Conservation (phyloP, 1,140 invertebrate genomes). For the Drosophila tristis region DNA sequence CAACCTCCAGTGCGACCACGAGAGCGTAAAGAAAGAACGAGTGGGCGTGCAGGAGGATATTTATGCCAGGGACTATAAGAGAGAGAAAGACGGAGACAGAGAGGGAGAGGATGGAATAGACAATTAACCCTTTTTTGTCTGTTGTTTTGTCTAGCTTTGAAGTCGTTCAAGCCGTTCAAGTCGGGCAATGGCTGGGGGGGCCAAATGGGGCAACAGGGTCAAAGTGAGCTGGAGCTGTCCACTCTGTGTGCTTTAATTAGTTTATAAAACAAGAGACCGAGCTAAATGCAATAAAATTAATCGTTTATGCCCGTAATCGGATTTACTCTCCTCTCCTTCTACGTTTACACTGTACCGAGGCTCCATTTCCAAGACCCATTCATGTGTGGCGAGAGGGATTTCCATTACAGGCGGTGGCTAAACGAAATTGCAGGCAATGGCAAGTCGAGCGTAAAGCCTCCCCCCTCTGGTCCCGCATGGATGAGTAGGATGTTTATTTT, state of each 20-base stretch:
- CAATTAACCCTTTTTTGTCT: conserved; percentile 72
- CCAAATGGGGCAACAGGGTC: too few relatives aligned
- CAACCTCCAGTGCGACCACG: background rate
- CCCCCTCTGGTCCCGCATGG: background rate
- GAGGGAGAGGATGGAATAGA: conserved; percentile 6
- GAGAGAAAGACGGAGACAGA: background rate
- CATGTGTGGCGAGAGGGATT: conserved; percentile 60
- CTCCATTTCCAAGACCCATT: conserved; percentile 55
- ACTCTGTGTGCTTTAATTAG: conserved; percentile 66
- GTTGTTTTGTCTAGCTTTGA: conserved; percentile 20
- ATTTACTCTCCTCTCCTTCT: conserved; percentile 36
- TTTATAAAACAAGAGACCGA: conserved; percentile 56
- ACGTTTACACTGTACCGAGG: background rate
- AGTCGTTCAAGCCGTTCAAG: conserved; percentile 23
- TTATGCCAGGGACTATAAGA: background rate
- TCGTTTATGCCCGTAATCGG: conserved; percentile 76
- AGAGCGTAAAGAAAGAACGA: conserved; percentile 18
- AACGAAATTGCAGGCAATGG: conserved; percentile 58
- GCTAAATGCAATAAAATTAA: conserved; percentile 71
- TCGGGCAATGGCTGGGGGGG: too few relatives aligned
- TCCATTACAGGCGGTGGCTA: conserved; percentile 54
- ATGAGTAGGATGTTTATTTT: conserved; percentile 42
- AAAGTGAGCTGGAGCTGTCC: conserved; percentile 48
- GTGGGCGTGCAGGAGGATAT: background rate
- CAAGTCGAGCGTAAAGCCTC: conserved; percentile 62